phyloP scores from a whole-genome alignment of 2,113 vertebrate species.

The Drymodes brunneopygia region DNA sequence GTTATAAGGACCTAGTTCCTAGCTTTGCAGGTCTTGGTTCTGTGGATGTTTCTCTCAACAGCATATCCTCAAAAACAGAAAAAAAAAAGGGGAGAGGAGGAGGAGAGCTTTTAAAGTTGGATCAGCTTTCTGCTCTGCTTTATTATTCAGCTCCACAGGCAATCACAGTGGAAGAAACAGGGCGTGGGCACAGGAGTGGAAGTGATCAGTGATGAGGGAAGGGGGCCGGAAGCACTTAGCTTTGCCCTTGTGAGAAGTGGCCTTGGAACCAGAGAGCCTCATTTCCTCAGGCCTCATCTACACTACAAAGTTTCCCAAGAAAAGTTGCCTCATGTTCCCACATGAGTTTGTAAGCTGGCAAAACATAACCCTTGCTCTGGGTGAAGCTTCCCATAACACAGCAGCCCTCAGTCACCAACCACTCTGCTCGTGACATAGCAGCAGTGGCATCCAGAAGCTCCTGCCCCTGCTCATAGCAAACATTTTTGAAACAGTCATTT shows the following conservation, averaged over 20 bases:
- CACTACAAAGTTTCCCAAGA: neutral
- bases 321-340: neutral
- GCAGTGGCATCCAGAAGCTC: neutral
- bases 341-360: neutral
- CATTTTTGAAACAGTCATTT: neutral
- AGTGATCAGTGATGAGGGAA: neutral
- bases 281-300: conserved; percentile 10
- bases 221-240: neutral
- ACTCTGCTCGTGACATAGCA: neutral
- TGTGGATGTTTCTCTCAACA: neutral
- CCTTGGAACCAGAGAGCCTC: neutral
- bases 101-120: neutral
- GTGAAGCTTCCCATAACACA: neutral
- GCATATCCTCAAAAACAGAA: neutral
- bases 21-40: neutral
- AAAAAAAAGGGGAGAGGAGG: neutral
- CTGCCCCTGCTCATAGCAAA: neutral
- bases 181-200: neutral
- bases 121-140: conserved; percentile 2
- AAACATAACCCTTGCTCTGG: neutral
- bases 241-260: neutral
- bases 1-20: neutral
- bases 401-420: neutral
- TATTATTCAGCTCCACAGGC: neutral
- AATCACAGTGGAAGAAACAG: neutral